Conservation (phyloP, 2,113 vertebrate species). For the Gallinago paraguaiae region DNA sequence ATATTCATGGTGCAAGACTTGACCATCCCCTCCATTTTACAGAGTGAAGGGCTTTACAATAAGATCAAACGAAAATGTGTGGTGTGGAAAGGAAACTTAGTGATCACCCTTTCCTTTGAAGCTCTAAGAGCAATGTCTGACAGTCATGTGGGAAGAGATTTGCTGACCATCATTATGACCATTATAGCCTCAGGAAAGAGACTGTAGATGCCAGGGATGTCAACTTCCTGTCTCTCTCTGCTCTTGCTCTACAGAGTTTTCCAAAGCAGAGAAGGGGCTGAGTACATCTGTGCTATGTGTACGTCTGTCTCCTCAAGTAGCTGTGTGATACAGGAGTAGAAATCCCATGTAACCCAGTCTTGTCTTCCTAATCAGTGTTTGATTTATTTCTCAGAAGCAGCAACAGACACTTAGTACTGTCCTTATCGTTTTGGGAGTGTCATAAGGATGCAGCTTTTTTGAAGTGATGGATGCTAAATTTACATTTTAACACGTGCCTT, state of each 20-base stretch:
- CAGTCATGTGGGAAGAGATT: neutral
- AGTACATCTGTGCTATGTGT: neutral
- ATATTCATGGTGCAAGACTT: neutral
- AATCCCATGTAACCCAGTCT: neutral
- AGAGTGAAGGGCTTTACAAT: neutral
- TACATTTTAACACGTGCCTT: neutral
- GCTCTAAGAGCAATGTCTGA: neutral
- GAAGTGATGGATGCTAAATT: neutral
- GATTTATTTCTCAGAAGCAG: neutral
- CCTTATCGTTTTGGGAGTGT: neutral
- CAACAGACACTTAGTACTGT: neutral
- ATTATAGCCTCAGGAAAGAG: neutral
- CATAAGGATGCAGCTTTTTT: neutral
- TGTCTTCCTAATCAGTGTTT: neutral
- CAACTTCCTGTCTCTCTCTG: neutral
- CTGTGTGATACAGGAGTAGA: neutral
- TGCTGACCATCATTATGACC: neutral
- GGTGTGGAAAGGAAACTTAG: neutral
- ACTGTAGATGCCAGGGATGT: neutral
- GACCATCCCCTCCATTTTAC: neutral
- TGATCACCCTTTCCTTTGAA: neutral
- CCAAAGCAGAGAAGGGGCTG: neutral
- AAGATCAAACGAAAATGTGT: neutral
- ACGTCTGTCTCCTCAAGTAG: neutral
- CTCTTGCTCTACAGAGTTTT: neutral